Evolutionary conservation across 1,140 invertebrate species (phyloP).

Genomic region (Carposina sasakii): DNA sequence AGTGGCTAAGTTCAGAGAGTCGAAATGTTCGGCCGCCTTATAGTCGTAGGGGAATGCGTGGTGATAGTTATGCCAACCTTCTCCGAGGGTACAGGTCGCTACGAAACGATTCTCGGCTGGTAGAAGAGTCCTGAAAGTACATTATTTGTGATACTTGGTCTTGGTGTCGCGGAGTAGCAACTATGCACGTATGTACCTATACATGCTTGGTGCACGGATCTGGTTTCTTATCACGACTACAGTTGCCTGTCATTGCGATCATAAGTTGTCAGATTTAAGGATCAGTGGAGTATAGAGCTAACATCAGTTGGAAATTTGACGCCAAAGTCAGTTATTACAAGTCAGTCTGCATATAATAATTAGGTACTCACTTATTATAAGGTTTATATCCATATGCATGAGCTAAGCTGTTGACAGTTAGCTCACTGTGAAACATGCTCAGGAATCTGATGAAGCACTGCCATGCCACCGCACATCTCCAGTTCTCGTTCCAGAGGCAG

Average conservation of each 20-base stretch:
- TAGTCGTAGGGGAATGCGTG: conserved; percentile 94
- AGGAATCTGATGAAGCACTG: conserved; percentile 59
- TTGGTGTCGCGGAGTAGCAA: too few species aligned
- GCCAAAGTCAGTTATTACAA: too few species aligned
- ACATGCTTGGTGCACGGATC: too few species aligned
- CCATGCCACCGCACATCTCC: conserved; percentile 57
- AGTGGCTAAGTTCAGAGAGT: conserved; percentile 65
- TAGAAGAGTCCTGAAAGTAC: conserved; percentile 72
- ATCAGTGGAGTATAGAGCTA: too few species aligned
- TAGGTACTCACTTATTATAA: conserved; percentile 57
- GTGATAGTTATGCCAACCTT: conserved; percentile 92
- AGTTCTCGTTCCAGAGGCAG: conserved; percentile 83
- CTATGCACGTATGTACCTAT: too few species aligned
- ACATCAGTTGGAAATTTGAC: too few species aligned
- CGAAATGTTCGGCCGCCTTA: conserved; percentile 82
- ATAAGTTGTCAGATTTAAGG: too few species aligned
- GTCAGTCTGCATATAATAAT: too few species aligned
- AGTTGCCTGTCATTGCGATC: too few species aligned
- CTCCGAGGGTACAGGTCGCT: conserved; percentile 73
- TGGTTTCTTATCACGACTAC: too few species aligned
- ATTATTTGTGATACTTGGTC: background rate
- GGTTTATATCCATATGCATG: conserved; percentile 58
- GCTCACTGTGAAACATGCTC: conserved; percentile 56
- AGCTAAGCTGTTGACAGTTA: conserved; percentile 60
- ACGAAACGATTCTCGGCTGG: conserved; percentile 75